Evolutionary conservation across 2,113 vertebrate species (phyloP).

Genomic region (Nesoenas mayeri): DNA sequence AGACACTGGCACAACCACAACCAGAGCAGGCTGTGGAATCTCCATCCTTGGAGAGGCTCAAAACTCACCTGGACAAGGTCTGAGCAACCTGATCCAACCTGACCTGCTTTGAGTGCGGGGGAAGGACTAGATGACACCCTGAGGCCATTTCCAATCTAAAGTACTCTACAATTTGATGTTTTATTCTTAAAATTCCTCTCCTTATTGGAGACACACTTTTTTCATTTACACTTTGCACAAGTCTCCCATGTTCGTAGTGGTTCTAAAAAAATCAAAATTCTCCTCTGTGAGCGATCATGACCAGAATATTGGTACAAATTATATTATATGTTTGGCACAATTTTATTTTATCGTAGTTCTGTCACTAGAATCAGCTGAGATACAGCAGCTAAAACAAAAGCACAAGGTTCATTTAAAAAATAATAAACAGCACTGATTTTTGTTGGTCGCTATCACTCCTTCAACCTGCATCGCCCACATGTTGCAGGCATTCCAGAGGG

Average conservation of each 20-base stretch:
- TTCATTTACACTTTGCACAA: not conserved
- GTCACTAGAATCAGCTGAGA: not conserved
- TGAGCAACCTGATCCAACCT: not conserved
- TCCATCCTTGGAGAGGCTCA: not conserved
- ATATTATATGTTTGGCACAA: not conserved
- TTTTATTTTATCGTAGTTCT: not conserved
- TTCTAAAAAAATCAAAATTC: not conserved
- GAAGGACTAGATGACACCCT: not conserved
- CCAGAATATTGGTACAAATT: not conserved
- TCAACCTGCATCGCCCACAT: not conserved
- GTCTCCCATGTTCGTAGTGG: not conserved
- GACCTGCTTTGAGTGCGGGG: not conserved
- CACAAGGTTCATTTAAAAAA: not conserved
- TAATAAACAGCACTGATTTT: not conserved
- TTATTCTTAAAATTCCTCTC: not conserved
- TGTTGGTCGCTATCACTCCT: not conserved
- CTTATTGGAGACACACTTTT: not conserved
- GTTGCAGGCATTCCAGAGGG: not conserved
- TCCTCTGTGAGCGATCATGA: not conserved
- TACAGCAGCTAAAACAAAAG: not conserved
- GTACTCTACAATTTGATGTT: fast-evolving
- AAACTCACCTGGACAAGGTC: not conserved
- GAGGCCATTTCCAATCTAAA: not conserved
- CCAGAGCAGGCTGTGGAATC: not conserved
- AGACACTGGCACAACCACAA: not conserved